phyloP scores from a whole-genome alignment of 2,888 invertebrate genomes.

The Archaeoteleia sp. region DNA sequence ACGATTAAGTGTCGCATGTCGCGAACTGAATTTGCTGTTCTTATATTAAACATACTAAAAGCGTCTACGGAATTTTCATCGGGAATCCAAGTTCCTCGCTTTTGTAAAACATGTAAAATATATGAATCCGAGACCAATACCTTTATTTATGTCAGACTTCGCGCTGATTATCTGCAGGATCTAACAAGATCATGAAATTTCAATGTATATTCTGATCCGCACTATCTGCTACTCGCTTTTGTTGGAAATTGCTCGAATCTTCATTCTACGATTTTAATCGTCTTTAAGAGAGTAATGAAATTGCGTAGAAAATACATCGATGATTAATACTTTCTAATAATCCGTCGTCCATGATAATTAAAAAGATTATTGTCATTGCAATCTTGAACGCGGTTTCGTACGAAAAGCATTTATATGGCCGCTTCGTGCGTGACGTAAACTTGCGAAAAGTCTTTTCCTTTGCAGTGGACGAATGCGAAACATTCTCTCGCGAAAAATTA shows the following conservation, averaged over 20 bases:
- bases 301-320: conserved; percentile 30
- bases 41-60: conserved; percentile 53
- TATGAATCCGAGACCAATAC: conserved; percentile 39
- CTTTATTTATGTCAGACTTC: conserved; percentile 34
- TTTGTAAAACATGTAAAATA: conserved; percentile 41
- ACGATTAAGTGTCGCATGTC: conserved; percentile 50
- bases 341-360: conserved; percentile 37
- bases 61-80: conserved; percentile 51
- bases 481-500: too few relatives aligned
- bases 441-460: too few relatives aligned
- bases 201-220: conserved; percentile 12
- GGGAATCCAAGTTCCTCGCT: conserved; percentile 24
- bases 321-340: conserved; percentile 37
- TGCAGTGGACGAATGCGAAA: too few relatives aligned
- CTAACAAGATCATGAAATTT: conserved; percentile 19
- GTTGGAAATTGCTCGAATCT: conserved; percentile 14
- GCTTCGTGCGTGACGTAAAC: too few relatives aligned
- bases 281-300: conserved; percentile 25
- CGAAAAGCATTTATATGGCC: conserved; percentile 7
- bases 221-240: neutral
- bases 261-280: conserved; percentile 31
- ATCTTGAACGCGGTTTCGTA: conserved; percentile 12
- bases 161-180: conserved; percentile 32
- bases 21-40: conserved; percentile 47
- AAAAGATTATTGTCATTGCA: conserved; percentile 37